These are phyloP conservation scores for Austrolebias charrua DNA, from an alignment of 2,797 vertebrate species.

Conservation along the genomic window DNA sequence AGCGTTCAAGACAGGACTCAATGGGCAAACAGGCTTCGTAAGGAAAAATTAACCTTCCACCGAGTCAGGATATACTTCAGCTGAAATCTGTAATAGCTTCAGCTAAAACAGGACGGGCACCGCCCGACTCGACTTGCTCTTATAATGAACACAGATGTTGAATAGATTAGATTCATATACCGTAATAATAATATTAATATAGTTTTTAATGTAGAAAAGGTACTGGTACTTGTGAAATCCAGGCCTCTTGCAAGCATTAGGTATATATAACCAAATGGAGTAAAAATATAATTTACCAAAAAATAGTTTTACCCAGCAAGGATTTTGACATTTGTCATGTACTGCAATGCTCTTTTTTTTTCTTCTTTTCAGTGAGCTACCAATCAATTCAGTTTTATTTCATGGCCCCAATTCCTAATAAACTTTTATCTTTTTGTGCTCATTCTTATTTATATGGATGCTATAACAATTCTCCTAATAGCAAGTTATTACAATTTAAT, in stretches of 20 bases:
- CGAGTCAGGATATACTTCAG: slow-evolving; percentile 45
- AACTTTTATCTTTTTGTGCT: neutral
- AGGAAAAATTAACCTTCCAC: slow-evolving; percentile 38
- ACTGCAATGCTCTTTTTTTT: neutral
- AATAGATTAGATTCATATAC: neutral
- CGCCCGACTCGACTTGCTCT: slow-evolving; percentile 18
- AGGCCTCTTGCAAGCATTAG: too few relatives aligned
- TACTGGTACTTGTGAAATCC: too few relatives aligned
- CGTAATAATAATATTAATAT: too few relatives aligned
- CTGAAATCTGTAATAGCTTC: slow-evolving; percentile 22
- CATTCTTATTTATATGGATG: slow-evolving; percentile 22
- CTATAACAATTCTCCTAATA: slow-evolving; percentile 18
- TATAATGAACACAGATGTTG: neutral
- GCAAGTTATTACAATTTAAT: slow-evolving; percentile 36
- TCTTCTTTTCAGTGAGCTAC: neutral
- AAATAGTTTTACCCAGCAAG: too few relatives aligned
- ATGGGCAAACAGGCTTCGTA: neutral
- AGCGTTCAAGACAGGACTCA: slow-evolving; percentile 4
- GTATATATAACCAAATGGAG: too few relatives aligned
- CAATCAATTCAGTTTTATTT: too few relatives aligned
- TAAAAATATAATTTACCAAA: too few relatives aligned
- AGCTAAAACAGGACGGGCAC: slow-evolving; percentile 43
- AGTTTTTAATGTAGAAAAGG: neutral
- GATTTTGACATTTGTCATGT: too few relatives aligned
- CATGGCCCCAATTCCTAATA: neutral